phyloP scores from a whole-genome alignment of 2,888 invertebrate genomes.

The Catonia carolina region DNA sequence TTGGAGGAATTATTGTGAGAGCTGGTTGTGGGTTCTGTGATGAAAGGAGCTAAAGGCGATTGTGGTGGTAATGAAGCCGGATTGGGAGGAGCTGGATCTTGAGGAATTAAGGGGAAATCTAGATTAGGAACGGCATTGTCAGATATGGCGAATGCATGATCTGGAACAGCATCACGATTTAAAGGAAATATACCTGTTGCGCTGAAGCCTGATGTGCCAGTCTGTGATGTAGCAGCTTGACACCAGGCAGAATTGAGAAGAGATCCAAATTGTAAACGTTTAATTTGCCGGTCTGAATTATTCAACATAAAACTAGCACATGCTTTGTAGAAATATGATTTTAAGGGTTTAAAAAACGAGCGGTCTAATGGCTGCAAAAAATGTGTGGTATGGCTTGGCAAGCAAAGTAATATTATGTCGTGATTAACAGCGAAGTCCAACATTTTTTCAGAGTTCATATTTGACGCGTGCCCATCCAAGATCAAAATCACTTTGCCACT shows the following conservation, averaged over 20 bases:
- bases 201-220: conserved; percentile 4
- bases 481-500: conserved; percentile 11
- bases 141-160: too few species aligned
- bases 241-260: conserved; percentile 9
- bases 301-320: conserved; percentile 16
- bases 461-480: conserved; percentile 11
- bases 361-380: conserved; percentile 16
- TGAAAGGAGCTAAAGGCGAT: too few species aligned
- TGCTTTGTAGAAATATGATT: conserved; percentile 9
- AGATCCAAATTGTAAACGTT: conserved; percentile 15
- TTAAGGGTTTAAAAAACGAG: conserved; percentile 13
- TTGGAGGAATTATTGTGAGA: too few species aligned
- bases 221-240: conserved; percentile 10
- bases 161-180: too few species aligned
- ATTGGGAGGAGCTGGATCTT: too few species aligned
- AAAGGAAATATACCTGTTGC: conserved; percentile 15
- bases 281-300: conserved; percentile 14
- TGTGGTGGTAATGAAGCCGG: too few species aligned
- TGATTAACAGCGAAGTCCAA: conserved; percentile 13
- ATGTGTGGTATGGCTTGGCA: conserved; percentile 10
- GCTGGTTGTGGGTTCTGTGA: too few species aligned
- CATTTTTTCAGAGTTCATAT: conserved; percentile 11
- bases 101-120: too few species aligned
- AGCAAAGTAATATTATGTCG: conserved; percentile 5
- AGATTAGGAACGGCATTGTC: too few species aligned